A percentile compares a stretch with the other conserved stretches of the same genome.
phyloP scores from a whole-genome alignment of 2,888 invertebrate species.

The Amitus sp. region DNA sequence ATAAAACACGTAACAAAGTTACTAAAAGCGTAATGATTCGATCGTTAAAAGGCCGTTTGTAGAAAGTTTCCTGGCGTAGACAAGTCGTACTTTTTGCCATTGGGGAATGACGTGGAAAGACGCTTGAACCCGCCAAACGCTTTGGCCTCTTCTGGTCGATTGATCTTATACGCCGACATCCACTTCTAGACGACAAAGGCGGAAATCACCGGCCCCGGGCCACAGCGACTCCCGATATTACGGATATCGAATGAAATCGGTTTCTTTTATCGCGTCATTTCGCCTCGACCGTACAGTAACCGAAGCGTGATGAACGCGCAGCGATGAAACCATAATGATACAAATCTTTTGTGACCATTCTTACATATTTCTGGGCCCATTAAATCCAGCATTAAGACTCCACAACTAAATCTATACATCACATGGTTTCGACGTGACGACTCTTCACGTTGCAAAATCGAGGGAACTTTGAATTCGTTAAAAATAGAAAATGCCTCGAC shows the following conservation, averaged over 20 bases:
- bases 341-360: conserved; percentile 2
- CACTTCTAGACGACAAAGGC: conserved; percentile 16
- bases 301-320: background rate
- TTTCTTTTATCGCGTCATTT: conserved; percentile 12
- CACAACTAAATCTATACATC: too few species aligned
- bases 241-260: conserved; percentile 16
- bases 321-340: background rate
- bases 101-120: conserved; percentile 10
- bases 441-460: too few species aligned
- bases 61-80: background rate
- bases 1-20: too few species aligned
- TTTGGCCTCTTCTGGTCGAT: conserved; percentile 14
- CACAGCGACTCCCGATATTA: conserved; percentile 7
- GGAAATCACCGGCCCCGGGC: conserved; percentile 5
- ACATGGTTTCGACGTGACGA: too few species aligned
- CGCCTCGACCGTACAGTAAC: background rate
- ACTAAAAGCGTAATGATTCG: background rate
- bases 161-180: conserved; percentile 14
- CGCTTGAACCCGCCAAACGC: conserved; percentile 10
- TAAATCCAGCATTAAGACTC: too few species aligned
- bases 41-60: conserved; percentile 8
- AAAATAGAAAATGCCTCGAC: too few species aligned
- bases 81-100: conserved; percentile 8
- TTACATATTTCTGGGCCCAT: too few species aligned
- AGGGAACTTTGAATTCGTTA: too few species aligned